phyloP scores from a whole-genome alignment of 2,113 vertebrate species.

The Neomonachus schauinslandi region DNA sequence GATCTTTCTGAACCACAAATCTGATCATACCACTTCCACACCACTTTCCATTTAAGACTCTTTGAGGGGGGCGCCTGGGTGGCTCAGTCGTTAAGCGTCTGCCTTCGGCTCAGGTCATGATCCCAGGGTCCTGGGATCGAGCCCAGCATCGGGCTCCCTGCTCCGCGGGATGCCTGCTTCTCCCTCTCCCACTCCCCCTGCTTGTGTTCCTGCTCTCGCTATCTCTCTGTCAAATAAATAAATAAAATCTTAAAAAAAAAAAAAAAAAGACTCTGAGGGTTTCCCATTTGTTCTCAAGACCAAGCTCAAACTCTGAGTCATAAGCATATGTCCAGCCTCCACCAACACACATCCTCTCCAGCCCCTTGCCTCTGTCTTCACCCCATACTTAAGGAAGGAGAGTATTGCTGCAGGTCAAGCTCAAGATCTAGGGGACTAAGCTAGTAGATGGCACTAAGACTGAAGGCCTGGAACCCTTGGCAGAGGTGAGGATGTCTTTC shows the following conservation, averaged over 20 bases:
- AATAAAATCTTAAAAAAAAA: too few relatives aligned
- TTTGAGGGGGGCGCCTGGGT: not conserved
- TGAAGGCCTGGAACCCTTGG: not conserved
- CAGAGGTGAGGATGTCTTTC: not conserved
- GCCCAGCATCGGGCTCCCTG: too few relatives aligned
- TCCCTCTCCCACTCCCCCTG: too few relatives aligned
- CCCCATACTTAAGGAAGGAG: not conserved
- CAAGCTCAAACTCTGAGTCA: not conserved
- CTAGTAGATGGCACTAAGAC: not conserved
- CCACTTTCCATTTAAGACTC: not conserved
- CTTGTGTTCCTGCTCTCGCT: too few relatives aligned
- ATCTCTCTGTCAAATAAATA: too few relatives aligned
- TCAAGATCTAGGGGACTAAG: not conserved
- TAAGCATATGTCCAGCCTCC: not conserved
- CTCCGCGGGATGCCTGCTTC: too few relatives aligned
- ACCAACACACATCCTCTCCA: not conserved
- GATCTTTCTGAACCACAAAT: slow-evolving; percentile 12
- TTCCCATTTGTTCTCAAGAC: not conserved
- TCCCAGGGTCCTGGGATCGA: too few relatives aligned
- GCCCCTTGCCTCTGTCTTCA: not conserved
- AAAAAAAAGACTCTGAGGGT: not conserved
- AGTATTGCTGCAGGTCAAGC: not conserved
- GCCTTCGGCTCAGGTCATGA: too few relatives aligned
- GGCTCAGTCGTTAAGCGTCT: too few relatives aligned
- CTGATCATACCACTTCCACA: not conserved